A percentile compares a stretch with the other conserved stretches of the same genome.
These are phyloP conservation scores for Heliocidaris tuberculata DNA, from an alignment of 35 echinoderm and acorn worm genomes.

Conservation along the genomic window DNA sequence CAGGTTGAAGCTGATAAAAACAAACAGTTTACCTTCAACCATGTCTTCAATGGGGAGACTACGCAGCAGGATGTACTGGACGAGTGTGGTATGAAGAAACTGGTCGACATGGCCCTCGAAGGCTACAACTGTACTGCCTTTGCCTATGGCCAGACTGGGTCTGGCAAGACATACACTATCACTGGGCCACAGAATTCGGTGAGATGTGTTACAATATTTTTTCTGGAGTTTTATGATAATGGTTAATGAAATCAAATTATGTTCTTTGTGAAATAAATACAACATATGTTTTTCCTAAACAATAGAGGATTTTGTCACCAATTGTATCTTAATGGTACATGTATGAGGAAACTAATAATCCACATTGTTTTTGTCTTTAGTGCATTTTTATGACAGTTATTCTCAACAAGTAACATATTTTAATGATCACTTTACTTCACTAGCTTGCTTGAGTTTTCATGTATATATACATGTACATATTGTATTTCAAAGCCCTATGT, in stretches of 20 bases:
- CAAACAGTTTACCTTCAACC: constrained; percentile 94
- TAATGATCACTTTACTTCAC: too few species aligned
- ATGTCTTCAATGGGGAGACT: constrained; percentile 70
- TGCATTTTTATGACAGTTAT: too few species aligned
- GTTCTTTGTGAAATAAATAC: background rate
- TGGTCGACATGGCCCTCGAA: constrained; percentile 89
- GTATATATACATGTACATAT: too few species aligned
- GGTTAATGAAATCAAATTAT: background rate
- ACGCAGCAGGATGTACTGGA: constrained; percentile 86
- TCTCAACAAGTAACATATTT: too few species aligned
- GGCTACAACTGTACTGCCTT: constrained; percentile 94
- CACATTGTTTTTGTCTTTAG: too few species aligned
- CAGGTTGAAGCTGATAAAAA: constrained; percentile 71
- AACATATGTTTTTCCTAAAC: background rate
- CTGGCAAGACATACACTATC: constrained; percentile 97
- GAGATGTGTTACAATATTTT: background rate
- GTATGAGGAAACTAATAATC: too few species aligned
- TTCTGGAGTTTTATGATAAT: background rate
- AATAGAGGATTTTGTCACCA: too few species aligned
- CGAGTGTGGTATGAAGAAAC: constrained; percentile 91
- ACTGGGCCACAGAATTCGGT: constrained; percentile 87
- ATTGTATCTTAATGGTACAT: too few species aligned
- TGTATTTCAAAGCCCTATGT: too few species aligned
- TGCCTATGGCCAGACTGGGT: constrained; percentile 98
- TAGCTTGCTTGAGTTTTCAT: too few species aligned